These are phyloP conservation scores for Torymus aiolomorphi DNA, from an alignment of 2,888 invertebrate genomes.

Conservation along the genomic window DNA sequence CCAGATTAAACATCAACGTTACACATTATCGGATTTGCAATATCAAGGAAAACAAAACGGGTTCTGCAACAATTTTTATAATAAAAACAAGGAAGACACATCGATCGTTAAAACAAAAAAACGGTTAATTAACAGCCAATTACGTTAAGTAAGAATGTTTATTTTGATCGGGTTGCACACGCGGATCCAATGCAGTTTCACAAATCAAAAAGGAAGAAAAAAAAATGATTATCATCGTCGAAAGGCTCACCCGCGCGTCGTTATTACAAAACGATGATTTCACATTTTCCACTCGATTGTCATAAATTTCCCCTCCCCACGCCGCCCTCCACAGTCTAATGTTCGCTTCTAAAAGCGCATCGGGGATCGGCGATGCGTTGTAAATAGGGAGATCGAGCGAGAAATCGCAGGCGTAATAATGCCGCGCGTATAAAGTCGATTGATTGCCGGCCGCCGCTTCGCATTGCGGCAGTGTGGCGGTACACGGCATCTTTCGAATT, in stretches of 20 bases:
- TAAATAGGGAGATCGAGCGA: not conserved
- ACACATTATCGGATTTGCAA: too few relatives aligned
- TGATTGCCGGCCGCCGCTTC: constrained; percentile 4
- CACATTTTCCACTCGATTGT: constrained; percentile 36
- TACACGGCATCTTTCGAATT: too few relatives aligned
- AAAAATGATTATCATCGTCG: constrained; percentile 25
- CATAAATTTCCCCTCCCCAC: constrained; percentile 23
- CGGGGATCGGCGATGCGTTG: constrained; percentile 7
- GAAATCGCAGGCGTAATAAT: not conserved
- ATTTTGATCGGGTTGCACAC: too few relatives aligned
- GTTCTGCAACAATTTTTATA: too few relatives aligned
- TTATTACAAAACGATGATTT: constrained; percentile 42
- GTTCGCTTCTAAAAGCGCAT: not conserved
- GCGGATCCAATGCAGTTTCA: not conserved
- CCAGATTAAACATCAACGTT: too few relatives aligned
- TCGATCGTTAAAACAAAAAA: too few relatives aligned
- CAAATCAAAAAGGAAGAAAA: constrained; percentile 12
- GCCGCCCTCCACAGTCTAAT: not conserved
- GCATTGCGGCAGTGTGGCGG: not conserved
- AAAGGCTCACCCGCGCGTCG: not conserved
- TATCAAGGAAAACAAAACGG: too few relatives aligned
- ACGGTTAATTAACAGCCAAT: too few relatives aligned
- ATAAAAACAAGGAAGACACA: too few relatives aligned
- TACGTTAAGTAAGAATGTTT: too few relatives aligned
- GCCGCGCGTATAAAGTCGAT: not conserved